A percentile compares a stretch with the other conserved stretches of the same genome.
phyloP scores from a whole-genome alignment of 2,888 invertebrate species.

The Drosophila anomelani region DNA sequence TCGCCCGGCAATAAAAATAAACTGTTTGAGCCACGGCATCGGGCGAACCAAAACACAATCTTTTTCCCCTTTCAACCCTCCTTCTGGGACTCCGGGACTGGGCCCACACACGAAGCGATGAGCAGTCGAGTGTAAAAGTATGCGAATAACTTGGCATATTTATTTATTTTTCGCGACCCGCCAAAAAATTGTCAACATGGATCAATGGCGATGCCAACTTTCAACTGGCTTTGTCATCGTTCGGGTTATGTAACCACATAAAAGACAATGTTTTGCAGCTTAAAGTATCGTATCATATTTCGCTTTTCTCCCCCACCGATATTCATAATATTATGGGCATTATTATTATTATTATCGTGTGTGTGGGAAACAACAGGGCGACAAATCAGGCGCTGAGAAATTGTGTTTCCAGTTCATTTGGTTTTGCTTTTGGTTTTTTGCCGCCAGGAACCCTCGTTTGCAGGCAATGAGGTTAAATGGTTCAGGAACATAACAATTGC shows the following conservation, averaged over 20 bases:
- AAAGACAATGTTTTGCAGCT: constrained; percentile 61
- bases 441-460: constrained; percentile 11
- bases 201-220: constrained; percentile 58
- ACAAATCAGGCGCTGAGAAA: constrained; percentile 63
- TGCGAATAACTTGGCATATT: constrained; percentile 51
- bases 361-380: constrained; percentile 46
- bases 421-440: not conserved
- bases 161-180: constrained; percentile 57
- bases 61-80: not conserved
- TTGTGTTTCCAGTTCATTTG: constrained; percentile 60
- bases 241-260: constrained; percentile 55
- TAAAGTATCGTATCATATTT: constrained; percentile 74
- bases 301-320: constrained; percentile 29
- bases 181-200: constrained; percentile 72
- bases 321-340: constrained; percentile 58
- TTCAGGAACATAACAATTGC: constrained; percentile 43
- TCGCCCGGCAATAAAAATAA: constrained; percentile 72
- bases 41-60: constrained; percentile 24
- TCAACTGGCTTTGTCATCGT: constrained; percentile 31
- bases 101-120: constrained; percentile 32
- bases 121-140: constrained; percentile 54
- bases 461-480: constrained; percentile 29
- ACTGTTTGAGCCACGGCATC: constrained; percentile 48
- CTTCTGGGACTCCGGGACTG: not conserved
- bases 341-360: constrained; percentile 44